A percentile compares a stretch with the other conserved stretches of the same genome.
Conservation (phyloP, 1,140 invertebrate species). For the Reticulitermes speratus region DNA sequence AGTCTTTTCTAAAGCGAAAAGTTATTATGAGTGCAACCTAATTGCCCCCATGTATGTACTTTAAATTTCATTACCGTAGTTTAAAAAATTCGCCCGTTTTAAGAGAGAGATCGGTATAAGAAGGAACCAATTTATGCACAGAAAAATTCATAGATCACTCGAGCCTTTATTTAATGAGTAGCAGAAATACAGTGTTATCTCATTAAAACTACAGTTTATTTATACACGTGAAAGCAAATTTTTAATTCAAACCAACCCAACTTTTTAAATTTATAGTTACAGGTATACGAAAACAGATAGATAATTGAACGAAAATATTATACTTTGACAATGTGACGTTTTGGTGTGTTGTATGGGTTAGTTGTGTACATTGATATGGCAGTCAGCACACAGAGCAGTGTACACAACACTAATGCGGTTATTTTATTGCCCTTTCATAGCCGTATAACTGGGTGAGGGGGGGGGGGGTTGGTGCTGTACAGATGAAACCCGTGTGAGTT, state of each 20-base stretch:
- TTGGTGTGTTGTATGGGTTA: background rate
- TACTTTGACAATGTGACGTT: background rate
- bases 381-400: background rate
- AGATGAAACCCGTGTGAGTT: background rate
- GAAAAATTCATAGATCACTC: too few relatives aligned
- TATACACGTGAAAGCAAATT: background rate
- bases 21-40: too few relatives aligned
- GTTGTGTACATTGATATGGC: background rate
- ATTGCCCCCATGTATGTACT: too few relatives aligned
- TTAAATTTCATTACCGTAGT: too few relatives aligned
- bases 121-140: too few relatives aligned
- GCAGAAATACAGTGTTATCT: too few relatives aligned
- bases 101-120: too few relatives aligned
- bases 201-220: too few relatives aligned
- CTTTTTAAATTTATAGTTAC: background rate
- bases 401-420: background rate
- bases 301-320: background rate
- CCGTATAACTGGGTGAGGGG: background rate
- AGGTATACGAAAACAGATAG: background rate
- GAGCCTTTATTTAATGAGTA: too few relatives aligned
- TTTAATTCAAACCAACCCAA: background rate
- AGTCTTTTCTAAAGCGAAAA: too few relatives aligned
- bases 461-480: background rate
- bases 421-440: background rate
- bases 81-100: too few relatives aligned